phyloP scores from a whole-genome alignment of 1,140 invertebrate genomes.

The Andricus grossulariae region DNA sequence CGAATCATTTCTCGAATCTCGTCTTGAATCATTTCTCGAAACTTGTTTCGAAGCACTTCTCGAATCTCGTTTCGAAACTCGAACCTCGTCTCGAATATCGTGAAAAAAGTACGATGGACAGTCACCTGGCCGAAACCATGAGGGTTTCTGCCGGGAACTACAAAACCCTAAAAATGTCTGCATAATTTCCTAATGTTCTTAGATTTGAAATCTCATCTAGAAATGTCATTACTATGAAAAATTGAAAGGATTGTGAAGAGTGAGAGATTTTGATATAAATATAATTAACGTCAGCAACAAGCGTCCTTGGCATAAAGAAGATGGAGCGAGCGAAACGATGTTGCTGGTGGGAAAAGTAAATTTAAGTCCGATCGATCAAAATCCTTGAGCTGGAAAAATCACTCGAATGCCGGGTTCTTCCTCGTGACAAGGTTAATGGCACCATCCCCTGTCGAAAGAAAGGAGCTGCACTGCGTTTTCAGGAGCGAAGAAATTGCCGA shows the following conservation, averaged over 20 bases:
- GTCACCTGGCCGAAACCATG: no score
- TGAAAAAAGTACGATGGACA: no score
- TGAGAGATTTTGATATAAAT: background rate
- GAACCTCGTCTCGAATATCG: no score
- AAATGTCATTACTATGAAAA: background rate
- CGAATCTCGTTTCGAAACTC: no score
- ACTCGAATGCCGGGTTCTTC: background rate
- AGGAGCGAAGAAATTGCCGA: constrained; percentile 12
- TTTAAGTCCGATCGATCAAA: constrained; percentile 13
- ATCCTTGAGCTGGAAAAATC: background rate
- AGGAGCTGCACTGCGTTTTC: background rate
- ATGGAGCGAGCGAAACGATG: background rate
- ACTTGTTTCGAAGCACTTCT: no score
- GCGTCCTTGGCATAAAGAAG: background rate
- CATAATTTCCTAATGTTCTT: no score
- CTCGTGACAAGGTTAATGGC: constrained; percentile 15
- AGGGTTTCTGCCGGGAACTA: no score
- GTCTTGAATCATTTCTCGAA: no score
- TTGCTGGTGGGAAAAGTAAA: constrained; percentile 7
- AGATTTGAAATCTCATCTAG: background rate
- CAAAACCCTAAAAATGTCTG: no score
- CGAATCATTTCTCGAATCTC: no score
- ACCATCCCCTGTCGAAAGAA: background rate
- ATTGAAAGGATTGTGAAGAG: background rate
- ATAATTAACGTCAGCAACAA: background rate